Evolutionary conservation across 2,888 invertebrate species (phyloP).

Genomic region (Ornithoptera priamus): DNA sequence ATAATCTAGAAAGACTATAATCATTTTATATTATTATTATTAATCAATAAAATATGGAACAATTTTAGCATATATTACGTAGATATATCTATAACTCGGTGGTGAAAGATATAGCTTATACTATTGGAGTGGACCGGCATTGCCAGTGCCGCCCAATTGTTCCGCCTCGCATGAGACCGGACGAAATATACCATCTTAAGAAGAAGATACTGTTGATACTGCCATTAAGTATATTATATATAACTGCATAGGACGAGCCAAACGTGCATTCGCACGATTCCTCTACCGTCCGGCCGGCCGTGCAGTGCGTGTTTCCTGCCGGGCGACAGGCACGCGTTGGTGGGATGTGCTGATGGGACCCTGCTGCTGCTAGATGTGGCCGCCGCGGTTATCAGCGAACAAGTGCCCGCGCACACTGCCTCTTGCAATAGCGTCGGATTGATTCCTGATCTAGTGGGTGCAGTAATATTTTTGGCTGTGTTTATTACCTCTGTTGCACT

Average conservation of each 20-base stretch:
- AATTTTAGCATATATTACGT: no score
- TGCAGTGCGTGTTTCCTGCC: conserved; percentile 90
- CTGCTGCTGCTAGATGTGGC: conserved; percentile 92
- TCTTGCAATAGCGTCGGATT: conserved; percentile 89
- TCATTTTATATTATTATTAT: neutral
- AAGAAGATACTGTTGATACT: no score
- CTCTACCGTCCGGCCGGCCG: conserved; percentile 82
- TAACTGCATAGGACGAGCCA: conserved; percentile 69
- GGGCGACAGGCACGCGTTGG: conserved; percentile 92
- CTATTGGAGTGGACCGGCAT: no score
- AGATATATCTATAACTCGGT: no score
- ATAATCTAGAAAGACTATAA: neutral
- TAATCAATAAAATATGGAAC: neutral
- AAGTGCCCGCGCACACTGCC: conserved; percentile 89
- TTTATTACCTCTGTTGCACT: no score
- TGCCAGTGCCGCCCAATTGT: no score
- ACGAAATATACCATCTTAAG: no score
- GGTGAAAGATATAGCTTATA: no score
- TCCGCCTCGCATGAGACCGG: no score
- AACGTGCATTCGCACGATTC: conserved; percentile 85
- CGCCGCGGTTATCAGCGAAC: conserved; percentile 89
- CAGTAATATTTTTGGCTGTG: neutral
- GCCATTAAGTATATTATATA: neutral
- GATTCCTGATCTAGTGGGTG: conserved; percentile 87
- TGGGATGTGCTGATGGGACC: conserved; percentile 91